Conservation (phyloP, 2,113 vertebrate genomes). For the Calidris pygmaea region DNA sequence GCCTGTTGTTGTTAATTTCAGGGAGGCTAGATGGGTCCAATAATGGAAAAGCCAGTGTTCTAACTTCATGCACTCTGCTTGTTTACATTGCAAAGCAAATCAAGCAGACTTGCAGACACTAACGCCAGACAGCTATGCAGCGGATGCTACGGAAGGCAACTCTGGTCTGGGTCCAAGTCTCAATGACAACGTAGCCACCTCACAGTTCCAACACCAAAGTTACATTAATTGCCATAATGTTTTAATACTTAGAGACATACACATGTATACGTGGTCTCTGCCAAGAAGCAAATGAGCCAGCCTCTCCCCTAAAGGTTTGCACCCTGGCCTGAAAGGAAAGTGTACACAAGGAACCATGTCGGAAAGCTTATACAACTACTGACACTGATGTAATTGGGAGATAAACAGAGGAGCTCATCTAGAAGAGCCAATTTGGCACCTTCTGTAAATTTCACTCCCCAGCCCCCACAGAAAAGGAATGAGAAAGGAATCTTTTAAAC, state of each 20-base stretch:
- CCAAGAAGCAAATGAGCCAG: neutral
- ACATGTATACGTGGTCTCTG: neutral
- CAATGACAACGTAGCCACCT: neutral
- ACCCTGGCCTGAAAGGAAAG: neutral
- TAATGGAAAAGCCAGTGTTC: neutral
- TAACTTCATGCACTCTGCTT: neutral
- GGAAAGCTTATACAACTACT: neutral
- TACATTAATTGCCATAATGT: neutral
- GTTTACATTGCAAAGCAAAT: neutral
- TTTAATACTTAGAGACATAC: neutral
- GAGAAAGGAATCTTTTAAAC: neutral
- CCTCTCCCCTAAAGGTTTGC: neutral
- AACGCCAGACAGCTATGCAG: neutral
- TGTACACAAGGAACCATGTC: neutral
- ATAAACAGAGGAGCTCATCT: constrained; percentile 26
- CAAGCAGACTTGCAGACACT: neutral
- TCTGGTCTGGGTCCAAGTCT: neutral
- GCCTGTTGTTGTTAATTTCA: neutral
- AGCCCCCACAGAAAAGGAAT: neutral
- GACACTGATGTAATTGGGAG: constrained; percentile 7
- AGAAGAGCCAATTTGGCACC: constrained; percentile 27
- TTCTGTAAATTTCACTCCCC: neutral
- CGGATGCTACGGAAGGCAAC: neutral
- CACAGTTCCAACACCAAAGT: neutral
- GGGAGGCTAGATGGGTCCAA: neutral